phyloP scores from a whole-genome alignment of 92 coral and sea anemone species.

The Porites lobata region DNA sequence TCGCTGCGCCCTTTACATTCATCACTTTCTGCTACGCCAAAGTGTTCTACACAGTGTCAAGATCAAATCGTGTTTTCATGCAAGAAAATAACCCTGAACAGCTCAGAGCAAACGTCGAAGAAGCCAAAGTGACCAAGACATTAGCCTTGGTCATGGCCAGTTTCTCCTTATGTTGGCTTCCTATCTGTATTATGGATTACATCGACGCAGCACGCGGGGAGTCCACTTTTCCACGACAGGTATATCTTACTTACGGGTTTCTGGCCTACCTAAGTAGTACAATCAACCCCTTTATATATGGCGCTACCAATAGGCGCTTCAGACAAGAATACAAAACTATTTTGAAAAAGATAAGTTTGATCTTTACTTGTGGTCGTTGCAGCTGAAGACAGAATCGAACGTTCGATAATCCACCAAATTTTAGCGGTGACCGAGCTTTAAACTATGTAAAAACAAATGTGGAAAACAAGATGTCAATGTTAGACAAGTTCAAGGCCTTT shows the following conservation, averaged over 20 bases:
- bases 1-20: conserved; percentile 51
- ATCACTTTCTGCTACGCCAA: conserved; percentile 63
- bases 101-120: conserved; percentile 82
- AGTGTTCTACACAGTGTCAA: conserved; percentile 60
- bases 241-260: conserved; percentile 66
- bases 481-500: too few relatives aligned
- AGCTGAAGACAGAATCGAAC: neutral
- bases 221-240: conserved; percentile 56
- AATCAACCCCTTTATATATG: conserved; percentile 71
- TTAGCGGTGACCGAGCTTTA: too few relatives aligned
- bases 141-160: conserved; percentile 72
- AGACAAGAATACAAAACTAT: conserved; percentile 62
- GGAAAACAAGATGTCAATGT: too few relatives aligned
- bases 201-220: conserved; percentile 69
- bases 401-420: too few relatives aligned
- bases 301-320: conserved; percentile 66
- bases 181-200: conserved; percentile 68
- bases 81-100: conserved; percentile 25
- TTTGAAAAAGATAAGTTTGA: neutral
- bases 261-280: conserved; percentile 71
- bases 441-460: too few relatives aligned
- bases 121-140: conserved; percentile 80
- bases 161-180: conserved; percentile 81
- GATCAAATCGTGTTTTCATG: conserved; percentile 60
- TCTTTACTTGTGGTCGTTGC: neutral